These are phyloP conservation scores for Tenebrosternarchus preto DNA, from an alignment of 2,113 vertebrate genomes.

Conservation along the genomic window DNA sequence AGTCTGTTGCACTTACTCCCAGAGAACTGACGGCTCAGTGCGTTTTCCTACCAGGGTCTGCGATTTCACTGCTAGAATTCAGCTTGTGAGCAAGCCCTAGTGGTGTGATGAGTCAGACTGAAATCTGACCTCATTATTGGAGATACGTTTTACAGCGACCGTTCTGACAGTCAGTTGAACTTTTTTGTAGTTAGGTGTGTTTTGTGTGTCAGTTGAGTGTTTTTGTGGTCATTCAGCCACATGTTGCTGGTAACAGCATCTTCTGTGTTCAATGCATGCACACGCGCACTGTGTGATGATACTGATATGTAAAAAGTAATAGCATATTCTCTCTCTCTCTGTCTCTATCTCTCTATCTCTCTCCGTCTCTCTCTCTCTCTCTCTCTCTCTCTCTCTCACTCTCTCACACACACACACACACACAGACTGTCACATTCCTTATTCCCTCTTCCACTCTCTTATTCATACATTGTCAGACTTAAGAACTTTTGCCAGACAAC, in stretches of 20 bases:
- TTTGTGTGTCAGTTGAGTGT: not conserved
- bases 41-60: not conserved
- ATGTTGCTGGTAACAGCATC: constrained; percentile 38
- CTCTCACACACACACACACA: constrained; percentile 1
- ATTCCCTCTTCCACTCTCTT: not conserved
- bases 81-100: too few relatives aligned
- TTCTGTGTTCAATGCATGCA: not conserved
- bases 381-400: constrained; percentile 12
- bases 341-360: too few relatives aligned
- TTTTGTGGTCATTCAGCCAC: constrained; percentile 19
- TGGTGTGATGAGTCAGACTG: too few relatives aligned
- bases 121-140: not conserved
- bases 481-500: too few relatives aligned
- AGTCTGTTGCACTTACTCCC: too few relatives aligned
- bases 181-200: not conserved
- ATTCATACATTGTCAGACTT: not conserved
- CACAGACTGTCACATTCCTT: not conserved
- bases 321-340: constrained; percentile 6
- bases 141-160: not conserved
- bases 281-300: not conserved
- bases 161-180: not conserved
- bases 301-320: constrained; percentile 14
- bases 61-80: not conserved
- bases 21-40: too few relatives aligned
- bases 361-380: too few relatives aligned